These are phyloP conservation scores for Pelvicachromis taeniatus DNA, from an alignment of 2,113 vertebrate species.

Conservation along the genomic window DNA sequence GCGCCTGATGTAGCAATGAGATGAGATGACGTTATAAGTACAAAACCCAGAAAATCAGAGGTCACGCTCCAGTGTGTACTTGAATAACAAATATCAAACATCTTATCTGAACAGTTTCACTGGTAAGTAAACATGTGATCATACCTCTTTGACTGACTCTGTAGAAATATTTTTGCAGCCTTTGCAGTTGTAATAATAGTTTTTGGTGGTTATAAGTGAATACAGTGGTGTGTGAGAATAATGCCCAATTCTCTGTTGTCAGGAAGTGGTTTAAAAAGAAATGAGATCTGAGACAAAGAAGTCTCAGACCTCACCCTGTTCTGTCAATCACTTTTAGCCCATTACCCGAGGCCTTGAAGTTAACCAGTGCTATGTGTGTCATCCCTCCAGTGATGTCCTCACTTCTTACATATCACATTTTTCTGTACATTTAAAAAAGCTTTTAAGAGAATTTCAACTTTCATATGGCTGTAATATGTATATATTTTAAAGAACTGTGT, in stretches of 20 bases:
- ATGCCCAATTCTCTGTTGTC: not conserved
- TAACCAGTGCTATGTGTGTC: not conserved
- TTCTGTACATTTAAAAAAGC: not conserved
- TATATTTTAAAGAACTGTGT: not conserved
- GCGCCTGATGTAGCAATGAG: constrained; percentile 71
- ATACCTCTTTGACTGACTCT: not conserved
- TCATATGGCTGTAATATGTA: not conserved
- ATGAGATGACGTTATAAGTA: not conserved
- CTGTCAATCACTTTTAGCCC: not conserved
- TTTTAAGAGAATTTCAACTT: not conserved
- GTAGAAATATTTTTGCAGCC: not conserved
- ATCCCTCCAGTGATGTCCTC: not conserved
- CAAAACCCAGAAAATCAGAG: not conserved
- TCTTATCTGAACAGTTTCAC: not conserved
- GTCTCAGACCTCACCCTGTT: not conserved
- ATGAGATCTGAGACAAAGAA: not conserved
- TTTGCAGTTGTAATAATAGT: not conserved
- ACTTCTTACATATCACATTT: not conserved
- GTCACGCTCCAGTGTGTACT: not conserved
- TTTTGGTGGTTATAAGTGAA: not conserved
- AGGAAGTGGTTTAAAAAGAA: not conserved
- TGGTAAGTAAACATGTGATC: not conserved
- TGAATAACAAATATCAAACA: not conserved
- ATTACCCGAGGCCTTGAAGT: not conserved
- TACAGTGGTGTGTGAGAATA: not conserved